Evolutionary conservation across 1,140 invertebrate genomes (phyloP).

Genomic region (Dendrolimus kikuchii): DNA sequence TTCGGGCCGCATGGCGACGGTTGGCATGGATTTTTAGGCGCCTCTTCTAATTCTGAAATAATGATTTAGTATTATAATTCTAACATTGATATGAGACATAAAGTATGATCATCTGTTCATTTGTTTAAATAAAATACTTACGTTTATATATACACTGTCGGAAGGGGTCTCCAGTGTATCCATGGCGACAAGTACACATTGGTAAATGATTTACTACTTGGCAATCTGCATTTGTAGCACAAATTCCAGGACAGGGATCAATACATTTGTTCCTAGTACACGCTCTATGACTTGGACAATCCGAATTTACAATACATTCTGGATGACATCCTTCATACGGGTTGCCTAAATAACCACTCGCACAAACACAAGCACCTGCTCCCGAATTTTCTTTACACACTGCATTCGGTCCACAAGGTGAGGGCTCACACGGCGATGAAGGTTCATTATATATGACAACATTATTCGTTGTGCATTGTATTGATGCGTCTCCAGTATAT

Average conservation of each 20-base stretch:
- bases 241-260: slow-evolving; percentile 82
- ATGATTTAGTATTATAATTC: slow-evolving; percentile 3
- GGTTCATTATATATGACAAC: slow-evolving; percentile 26
- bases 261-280: slow-evolving; percentile 81
- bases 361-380: slow-evolving; percentile 73
- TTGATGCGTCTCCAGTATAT: slow-evolving; percentile 75
- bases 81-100: background rate
- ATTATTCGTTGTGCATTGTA: slow-evolving; percentile 58
- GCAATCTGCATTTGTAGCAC: slow-evolving; percentile 82
- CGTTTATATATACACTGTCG: slow-evolving; percentile 65
- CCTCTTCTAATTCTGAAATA: slow-evolving; percentile 32
- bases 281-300: slow-evolving; percentile 77
- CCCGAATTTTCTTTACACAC: slow-evolving; percentile 73
- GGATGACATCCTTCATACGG: slow-evolving; percentile 70
- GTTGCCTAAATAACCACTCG: slow-evolving; percentile 72
- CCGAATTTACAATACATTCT: slow-evolving; percentile 70
- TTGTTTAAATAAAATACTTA: slow-evolving; percentile 25
- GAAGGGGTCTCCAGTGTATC: slow-evolving; percentile 83
- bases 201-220: slow-evolving; percentile 84
- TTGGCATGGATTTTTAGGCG: slow-evolving; percentile 73
- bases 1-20: slow-evolving; percentile 82
- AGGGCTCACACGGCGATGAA: slow-evolving; percentile 71
- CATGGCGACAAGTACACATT: slow-evolving; percentile 80
- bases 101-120: background rate
- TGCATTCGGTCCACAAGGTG: slow-evolving; percentile 76